These are phyloP conservation scores for Nephila pilipes DNA, from an alignment of 1,140 invertebrate genomes.

Conservation along the genomic window DNA sequence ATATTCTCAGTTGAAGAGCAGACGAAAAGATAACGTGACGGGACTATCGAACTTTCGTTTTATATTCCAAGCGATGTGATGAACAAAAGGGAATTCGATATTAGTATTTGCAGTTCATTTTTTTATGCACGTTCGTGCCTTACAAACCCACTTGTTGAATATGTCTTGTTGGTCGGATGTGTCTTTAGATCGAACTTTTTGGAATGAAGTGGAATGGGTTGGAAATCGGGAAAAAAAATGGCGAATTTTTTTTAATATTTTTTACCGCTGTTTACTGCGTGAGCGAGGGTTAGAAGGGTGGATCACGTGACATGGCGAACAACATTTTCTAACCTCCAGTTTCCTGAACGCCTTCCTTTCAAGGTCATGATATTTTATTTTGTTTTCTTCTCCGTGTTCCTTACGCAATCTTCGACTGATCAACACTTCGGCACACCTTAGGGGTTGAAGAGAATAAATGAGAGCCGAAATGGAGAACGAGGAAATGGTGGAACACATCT, in stretches of 20 bases:
- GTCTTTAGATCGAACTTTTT: too few species aligned
- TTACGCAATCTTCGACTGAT: conserved; percentile 33
- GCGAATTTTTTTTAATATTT: background rate
- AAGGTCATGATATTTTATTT: conserved; percentile 7
- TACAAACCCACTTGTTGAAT: conserved; percentile 10
- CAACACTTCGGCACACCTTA: conserved; percentile 36
- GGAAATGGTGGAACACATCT: background rate
- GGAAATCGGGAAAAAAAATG: background rate
- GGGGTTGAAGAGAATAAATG: conserved; percentile 7
- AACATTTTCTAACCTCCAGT: conserved; percentile 47
- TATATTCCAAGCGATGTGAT: conserved; percentile 9
- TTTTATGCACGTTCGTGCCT: background rate
- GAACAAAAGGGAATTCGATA: conserved; percentile 31
- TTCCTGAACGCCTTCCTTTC: conserved; percentile 53
- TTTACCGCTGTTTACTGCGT: conserved; percentile 28
- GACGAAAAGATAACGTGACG: conserved; percentile 39
- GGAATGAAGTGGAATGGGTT: too few species aligned
- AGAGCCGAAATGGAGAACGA: conserved; percentile 3
- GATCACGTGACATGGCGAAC: conserved; percentile 45
- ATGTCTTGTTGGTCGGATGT: background rate
- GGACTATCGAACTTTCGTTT: conserved; percentile 7
- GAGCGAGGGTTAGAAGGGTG: conserved; percentile 45
- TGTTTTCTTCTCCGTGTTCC: conserved; percentile 23
- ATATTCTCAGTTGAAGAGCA: conserved; percentile 14
- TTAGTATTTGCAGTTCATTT: conserved; percentile 12